A percentile compares a stretch with the other conserved stretches of the same genome.
Conservation (phyloP, 1,140 invertebrate genomes). For the Melanaphis sacchari region DNA sequence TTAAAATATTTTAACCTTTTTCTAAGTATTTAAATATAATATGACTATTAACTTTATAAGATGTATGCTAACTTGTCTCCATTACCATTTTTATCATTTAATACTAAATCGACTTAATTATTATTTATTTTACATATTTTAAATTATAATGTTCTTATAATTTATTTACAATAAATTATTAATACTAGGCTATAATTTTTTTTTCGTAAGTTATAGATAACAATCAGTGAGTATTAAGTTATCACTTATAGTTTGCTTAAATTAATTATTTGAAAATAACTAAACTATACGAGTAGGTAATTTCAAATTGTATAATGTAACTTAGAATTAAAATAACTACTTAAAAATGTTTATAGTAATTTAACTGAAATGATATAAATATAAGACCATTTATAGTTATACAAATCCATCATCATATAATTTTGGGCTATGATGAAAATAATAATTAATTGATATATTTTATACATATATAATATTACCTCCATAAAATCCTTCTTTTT, state of each 20-base stretch:
- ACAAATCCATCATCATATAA: neutral
- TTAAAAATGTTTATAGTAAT: neutral
- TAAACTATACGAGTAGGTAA: neutral
- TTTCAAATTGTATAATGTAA: neutral
- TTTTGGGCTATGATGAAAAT: too few species aligned
- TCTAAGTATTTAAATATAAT: too few species aligned
- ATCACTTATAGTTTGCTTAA: neutral
- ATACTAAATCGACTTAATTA: neutral
- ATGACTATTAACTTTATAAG: neutral
- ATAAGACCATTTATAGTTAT: neutral
- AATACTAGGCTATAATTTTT: neutral
- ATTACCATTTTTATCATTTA: neutral
- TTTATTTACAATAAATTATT: neutral
- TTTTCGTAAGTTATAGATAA: neutral
- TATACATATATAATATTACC: neutral
- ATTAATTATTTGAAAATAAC: neutral
- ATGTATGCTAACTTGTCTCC: neutral
- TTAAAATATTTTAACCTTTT: neutral
- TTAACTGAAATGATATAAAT: neutral
- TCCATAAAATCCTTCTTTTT: neutral
- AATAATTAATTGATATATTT: neutral
- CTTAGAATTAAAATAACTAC: neutral
- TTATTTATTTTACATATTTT: neutral
- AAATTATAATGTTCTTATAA: neutral
- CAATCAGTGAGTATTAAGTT: neutral